Conservation (phyloP, 2,888 invertebrate species). For the Spodoptera littoralis region DNA sequence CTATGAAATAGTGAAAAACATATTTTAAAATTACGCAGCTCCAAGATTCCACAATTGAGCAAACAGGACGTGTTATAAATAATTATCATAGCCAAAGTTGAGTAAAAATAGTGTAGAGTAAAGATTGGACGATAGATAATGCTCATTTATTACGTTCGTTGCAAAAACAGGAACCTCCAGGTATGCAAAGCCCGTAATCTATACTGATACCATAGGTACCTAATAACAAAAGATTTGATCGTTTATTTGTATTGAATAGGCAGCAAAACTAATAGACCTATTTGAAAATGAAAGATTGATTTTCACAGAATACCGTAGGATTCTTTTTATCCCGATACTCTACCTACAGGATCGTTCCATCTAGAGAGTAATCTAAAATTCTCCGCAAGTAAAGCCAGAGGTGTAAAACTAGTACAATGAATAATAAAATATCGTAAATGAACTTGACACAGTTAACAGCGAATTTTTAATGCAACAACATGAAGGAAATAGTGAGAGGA, state of each 20-base stretch:
- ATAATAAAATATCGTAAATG: slow-evolving; percentile 41
- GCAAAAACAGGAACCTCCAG: slow-evolving; percentile 35
- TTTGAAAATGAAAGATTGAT: too few species aligned
- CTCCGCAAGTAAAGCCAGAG: too few species aligned
- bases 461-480: slow-evolving; percentile 37
- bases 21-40: too few species aligned
- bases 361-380: too few species aligned
- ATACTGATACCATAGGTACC: too few species aligned
- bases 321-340: too few species aligned
- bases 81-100: slow-evolving; percentile 26
- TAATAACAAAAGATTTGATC: too few species aligned
- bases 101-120: slow-evolving; percentile 15
- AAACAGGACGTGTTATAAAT: slow-evolving; percentile 8
- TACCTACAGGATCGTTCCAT: too few species aligned
- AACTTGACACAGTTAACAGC: slow-evolving; percentile 66
- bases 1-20: too few species aligned
- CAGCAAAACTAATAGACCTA: too few species aligned
- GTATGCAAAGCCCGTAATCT: slow-evolving; percentile 12
- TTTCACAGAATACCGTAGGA: too few species aligned
- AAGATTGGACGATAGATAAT: slow-evolving; percentile 36
- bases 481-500: slow-evolving; percentile 38
- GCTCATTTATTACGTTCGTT: slow-evolving; percentile 25
- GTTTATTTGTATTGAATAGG: too few species aligned
- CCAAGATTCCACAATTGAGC: slow-evolving; percentile 10
- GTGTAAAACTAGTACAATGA: neutral